Percentiles rank a stretch among this genome's conserved stretches.
Conservation (phyloP, 2,113 vertebrate genomes). For the Myrmecobius fasciatus region DNA sequence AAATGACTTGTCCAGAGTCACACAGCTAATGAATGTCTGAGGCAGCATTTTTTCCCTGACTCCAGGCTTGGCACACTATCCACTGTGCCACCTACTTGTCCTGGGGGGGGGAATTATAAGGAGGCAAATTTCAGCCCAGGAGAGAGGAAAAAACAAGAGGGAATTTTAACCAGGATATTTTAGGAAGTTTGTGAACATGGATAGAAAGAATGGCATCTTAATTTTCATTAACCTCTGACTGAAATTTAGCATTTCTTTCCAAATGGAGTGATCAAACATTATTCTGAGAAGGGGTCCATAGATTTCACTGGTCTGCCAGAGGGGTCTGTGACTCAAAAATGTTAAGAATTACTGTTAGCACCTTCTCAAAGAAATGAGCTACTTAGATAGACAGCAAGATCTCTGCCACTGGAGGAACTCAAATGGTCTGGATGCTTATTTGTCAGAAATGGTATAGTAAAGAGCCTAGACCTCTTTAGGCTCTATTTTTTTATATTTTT, state of each 20-base stretch:
- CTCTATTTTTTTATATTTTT: background rate
- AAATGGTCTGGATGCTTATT: background rate
- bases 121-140: background rate
- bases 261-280: background rate
- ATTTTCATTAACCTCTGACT: background rate
- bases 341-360: background rate
- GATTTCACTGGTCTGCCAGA: background rate
- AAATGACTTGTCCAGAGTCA: background rate
- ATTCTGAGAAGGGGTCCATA: background rate
- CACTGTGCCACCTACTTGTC: background rate
- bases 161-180: background rate
- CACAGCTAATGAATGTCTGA: background rate
- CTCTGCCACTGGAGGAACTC: background rate
- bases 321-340: background rate
- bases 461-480: background rate
- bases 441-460: slow-evolving; percentile 1
- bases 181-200: background rate
- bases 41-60: background rate
- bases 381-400: background rate
- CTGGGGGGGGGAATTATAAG: background rate
- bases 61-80: background rate
- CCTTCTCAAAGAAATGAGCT: background rate
- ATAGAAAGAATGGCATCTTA: background rate
- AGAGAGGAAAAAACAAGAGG: background rate
- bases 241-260: background rate